These are phyloP conservation scores for Orestias chungarensis DNA, from an alignment of 2,797 vertebrate species.

Conservation along the genomic window DNA sequence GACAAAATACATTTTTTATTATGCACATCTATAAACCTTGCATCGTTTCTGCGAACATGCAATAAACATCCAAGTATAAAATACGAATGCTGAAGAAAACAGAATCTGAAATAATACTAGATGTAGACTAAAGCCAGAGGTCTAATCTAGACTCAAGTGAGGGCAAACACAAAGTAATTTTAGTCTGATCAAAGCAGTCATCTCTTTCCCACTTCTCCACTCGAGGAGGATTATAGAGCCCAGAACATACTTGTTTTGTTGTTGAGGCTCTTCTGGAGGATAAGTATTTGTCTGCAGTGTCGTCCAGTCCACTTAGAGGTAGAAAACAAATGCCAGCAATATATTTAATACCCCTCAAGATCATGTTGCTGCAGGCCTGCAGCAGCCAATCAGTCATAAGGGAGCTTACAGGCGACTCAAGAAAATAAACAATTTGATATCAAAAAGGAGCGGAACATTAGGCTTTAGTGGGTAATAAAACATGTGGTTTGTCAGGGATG, in stretches of 20 bases:
- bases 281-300: slow-evolving; percentile 67
- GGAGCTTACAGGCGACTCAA: slow-evolving; percentile 60
- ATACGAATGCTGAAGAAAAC: background rate
- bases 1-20: background rate
- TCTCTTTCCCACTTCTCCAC: slow-evolving; percentile 27
- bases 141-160: slow-evolving; percentile 27
- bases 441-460: slow-evolving; percentile 74
- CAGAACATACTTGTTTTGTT: slow-evolving; percentile 64
- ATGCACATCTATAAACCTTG: background rate
- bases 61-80: slow-evolving; percentile 5
- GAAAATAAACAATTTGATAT: slow-evolving; percentile 78
- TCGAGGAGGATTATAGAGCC: slow-evolving; percentile 55
- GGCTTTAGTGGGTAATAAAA: slow-evolving; percentile 80
- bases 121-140: slow-evolving; percentile 16
- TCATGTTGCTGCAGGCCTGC: slow-evolving; percentile 61
- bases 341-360: slow-evolving; percentile 76
- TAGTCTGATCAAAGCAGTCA: slow-evolving; percentile 41
- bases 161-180: slow-evolving; percentile 44
- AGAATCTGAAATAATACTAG: slow-evolving; percentile 9
- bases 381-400: slow-evolving; percentile 65
- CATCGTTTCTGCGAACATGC: background rate
- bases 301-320: slow-evolving; percentile 68
- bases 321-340: slow-evolving; percentile 78
- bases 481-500: slow-evolving; percentile 69
- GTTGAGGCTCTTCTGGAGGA: slow-evolving; percentile 58